A percentile compares a stretch with the other conserved stretches of the same genome.
These are phyloP conservation scores for Manduca sexta DNA, from an alignment of 1,140 invertebrate genomes.

Conservation along the genomic window DNA sequence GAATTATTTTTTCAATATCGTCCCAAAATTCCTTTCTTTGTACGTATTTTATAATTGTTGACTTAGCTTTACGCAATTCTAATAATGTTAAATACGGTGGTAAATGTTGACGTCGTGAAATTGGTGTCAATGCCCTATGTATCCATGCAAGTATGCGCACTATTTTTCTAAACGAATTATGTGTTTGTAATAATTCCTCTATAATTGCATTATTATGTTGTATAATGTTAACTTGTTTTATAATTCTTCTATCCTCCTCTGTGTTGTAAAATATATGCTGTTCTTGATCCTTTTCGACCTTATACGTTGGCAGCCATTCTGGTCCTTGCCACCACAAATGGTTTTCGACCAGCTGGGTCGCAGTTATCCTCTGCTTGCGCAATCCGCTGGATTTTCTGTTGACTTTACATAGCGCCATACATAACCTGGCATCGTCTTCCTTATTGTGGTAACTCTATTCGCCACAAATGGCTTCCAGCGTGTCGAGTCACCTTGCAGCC, in stretches of 20 bases:
- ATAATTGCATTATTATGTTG: constrained; percentile 9
- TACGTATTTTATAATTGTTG: constrained; percentile 17
- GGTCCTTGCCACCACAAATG: constrained; percentile 22
- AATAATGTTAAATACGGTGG: constrained; percentile 26
- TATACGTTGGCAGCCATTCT: constrained; percentile 9
- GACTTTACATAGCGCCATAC: constrained; percentile 25
- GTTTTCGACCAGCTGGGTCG: constrained; percentile 10
- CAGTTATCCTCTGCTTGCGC: constrained; percentile 19
- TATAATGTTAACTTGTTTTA: constrained; percentile 1
- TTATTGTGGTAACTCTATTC: constrained; percentile 7
- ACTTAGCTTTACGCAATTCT: constrained; percentile 18
- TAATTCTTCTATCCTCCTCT: constrained; percentile 9
- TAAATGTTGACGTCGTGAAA: constrained; percentile 4
- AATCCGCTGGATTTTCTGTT: constrained; percentile 22
- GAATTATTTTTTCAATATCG: constrained; percentile 11
- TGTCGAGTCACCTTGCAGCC: constrained; percentile 11
- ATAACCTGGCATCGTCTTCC: constrained; percentile 6
- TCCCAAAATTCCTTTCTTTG: constrained; percentile 16
- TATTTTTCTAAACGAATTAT: constrained; percentile 8
- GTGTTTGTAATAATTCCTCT: constrained; percentile 10
- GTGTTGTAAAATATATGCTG: constrained; percentile 8
- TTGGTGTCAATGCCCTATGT: neutral
- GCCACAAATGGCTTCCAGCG: constrained; percentile 11
- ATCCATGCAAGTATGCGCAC: constrained; percentile 7
- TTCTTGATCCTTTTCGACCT: neutral